Evolutionary conservation across 2,113 vertebrate genomes (phyloP).

Genomic region (Edolisoma coerulescens): DNA sequence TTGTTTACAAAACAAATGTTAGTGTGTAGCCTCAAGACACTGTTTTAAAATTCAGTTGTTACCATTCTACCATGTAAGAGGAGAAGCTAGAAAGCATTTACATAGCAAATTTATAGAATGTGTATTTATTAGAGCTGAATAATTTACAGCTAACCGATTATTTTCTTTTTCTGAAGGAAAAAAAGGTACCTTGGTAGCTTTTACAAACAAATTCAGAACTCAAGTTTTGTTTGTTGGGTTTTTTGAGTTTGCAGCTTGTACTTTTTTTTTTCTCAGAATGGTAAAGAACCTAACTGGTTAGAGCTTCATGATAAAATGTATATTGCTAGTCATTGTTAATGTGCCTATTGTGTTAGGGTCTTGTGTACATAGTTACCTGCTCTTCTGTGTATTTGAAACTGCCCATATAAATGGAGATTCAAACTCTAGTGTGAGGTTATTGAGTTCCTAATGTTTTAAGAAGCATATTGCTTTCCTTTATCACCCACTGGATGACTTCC

Average conservation of each 20-base stretch:
- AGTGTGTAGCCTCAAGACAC: conserved; percentile 1
- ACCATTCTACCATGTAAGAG: not conserved
- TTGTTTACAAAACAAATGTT: conserved; percentile 31
- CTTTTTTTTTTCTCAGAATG: not conserved
- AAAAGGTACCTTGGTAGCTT: not conserved
- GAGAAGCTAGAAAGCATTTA: conserved; percentile 45
- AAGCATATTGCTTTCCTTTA: not conserved
- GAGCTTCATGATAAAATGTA: not conserved
- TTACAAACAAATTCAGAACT: not conserved
- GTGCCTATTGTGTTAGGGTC: not conserved
- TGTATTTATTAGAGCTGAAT: conserved; percentile 32
- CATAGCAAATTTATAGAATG: conserved; percentile 13
- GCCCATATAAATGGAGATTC: not conserved
- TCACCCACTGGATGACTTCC: not conserved
- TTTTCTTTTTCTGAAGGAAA: conserved; percentile 10
- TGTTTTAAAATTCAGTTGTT: conserved; percentile 10
- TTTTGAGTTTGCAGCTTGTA: not conserved
- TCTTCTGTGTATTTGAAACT: not conserved
- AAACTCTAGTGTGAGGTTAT: not conserved
- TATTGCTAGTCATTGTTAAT: not conserved
- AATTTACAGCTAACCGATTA: not conserved
- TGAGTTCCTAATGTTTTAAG: not conserved
- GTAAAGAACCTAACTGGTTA: not conserved
- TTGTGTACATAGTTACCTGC: not conserved
- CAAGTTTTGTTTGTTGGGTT: not conserved